Evolutionary conservation across 2,888 invertebrate genomes (phyloP).

Genomic region (Suillia variegata): DNA sequence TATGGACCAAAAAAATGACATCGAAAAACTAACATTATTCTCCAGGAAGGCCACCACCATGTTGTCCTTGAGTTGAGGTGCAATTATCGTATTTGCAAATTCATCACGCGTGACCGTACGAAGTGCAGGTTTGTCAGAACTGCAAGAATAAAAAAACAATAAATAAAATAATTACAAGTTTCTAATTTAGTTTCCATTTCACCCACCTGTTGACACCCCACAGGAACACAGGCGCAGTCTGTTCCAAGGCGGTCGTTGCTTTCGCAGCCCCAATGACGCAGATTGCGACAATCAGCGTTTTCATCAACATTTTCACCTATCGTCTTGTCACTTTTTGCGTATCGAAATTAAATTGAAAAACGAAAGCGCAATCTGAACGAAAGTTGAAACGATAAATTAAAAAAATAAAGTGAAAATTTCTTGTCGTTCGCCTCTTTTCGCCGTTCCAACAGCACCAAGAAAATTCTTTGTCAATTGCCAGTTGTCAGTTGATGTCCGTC

Average conservation of each 20-base stretch:
- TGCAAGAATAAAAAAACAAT: constrained; percentile 21
- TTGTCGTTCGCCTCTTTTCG: too few species aligned
- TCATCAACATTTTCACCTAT: constrained; percentile 45
- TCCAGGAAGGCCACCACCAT: constrained; percentile 64
- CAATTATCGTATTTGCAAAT: constrained; percentile 42
- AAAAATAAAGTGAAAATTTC: constrained; percentile 13
- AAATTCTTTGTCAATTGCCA: constrained; percentile 45
- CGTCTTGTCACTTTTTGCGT: constrained; percentile 23
- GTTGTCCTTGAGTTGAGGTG: constrained; percentile 46
- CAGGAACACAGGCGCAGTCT: constrained; percentile 66
- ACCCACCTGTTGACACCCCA: constrained; percentile 64
- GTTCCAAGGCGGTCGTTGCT: too few species aligned
- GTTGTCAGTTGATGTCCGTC: too few species aligned
- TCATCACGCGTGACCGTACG: constrained; percentile 44
- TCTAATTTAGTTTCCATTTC: constrained; percentile 12
- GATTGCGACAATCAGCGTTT: constrained; percentile 45
- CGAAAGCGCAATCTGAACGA: constrained; percentile 32
- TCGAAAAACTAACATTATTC: constrained; percentile 60
- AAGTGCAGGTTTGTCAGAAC: constrained; percentile 46
- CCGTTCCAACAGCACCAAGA: constrained; percentile 20
- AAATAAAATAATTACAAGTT: constrained; percentile 4
- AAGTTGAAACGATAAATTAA: constrained; percentile 28
- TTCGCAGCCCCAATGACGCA: constrained; percentile 46
- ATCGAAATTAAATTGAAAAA: constrained; percentile 32
- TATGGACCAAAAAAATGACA: not conserved